These are phyloP conservation scores for Halichoerus grypus DNA, from an alignment of 2,113 vertebrate genomes.

Conservation along the genomic window DNA sequence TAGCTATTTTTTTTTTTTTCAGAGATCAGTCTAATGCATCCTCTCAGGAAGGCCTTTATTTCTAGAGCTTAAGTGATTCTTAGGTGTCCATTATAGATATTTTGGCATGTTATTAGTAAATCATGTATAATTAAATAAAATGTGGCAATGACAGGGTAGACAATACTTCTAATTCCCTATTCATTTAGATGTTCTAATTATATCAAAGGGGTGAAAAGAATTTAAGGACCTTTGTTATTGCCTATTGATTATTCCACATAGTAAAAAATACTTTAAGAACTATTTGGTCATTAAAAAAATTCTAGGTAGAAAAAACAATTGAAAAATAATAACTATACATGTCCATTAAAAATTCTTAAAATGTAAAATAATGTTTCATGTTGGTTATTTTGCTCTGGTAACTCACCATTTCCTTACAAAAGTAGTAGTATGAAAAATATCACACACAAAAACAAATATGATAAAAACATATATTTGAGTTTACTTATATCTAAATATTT, in stretches of 20 bases:
- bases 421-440: neutral
- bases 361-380: neutral
- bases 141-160: neutral
- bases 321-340: neutral
- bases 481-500: neutral
- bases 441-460: neutral
- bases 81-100: neutral
- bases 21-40: neutral
- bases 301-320: neutral
- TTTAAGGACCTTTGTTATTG: neutral
- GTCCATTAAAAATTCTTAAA: neutral
- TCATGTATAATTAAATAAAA: constrained; percentile 6
- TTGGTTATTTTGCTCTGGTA: neutral
- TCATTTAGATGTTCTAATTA: neutral
- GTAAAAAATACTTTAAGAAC: neutral
- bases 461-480: neutral
- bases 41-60: neutral
- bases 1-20: neutral
- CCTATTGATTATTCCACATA: neutral
- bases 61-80: neutral
- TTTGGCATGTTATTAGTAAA: constrained; percentile 1
- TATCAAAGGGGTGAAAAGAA: constrained; percentile 8
- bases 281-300: neutral
- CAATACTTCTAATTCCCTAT: neutral
- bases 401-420: neutral